Percentiles rank a stretch among this genome's conserved stretches.
Evolutionary conservation across 2,797 vertebrate species (phyloP).

Genomic region (Taenioides sp.): DNA sequence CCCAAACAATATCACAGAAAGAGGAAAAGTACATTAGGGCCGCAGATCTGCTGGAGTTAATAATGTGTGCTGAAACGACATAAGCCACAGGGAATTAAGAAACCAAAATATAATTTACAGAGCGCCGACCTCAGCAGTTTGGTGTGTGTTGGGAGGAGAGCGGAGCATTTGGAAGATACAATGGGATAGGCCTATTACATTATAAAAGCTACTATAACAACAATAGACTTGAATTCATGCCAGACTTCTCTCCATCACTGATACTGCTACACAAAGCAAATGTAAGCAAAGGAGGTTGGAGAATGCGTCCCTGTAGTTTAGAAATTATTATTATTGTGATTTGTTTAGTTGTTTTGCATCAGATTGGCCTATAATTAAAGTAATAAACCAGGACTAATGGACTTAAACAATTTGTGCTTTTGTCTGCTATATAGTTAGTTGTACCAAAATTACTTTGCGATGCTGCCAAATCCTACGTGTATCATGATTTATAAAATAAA

Average conservation of each 20-base stretch:
- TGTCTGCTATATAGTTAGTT: too few species aligned
- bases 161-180: constrained; percentile 20
- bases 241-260: neutral
- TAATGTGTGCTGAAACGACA: constrained; percentile 10
- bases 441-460: too few species aligned
- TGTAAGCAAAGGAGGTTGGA: too few species aligned
- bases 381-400: too few species aligned
- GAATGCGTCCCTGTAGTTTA: too few species aligned
- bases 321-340: too few species aligned
- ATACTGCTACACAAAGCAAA: neutral
- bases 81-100: constrained; percentile 6
- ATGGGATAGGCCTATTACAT: constrained; percentile 35
- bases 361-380: too few species aligned
- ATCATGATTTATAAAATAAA: too few species aligned
- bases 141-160: constrained; percentile 41
- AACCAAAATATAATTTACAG: constrained; percentile 12
- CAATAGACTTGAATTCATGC: neutral
- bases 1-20: constrained; percentile 45
- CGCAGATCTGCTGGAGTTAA: constrained; percentile 21
- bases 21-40: constrained; percentile 40
- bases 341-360: too few species aligned
- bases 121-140: constrained; percentile 6
- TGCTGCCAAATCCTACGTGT: too few species aligned
- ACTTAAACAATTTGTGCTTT: too few species aligned
- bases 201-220: constrained; percentile 14